Base-by-base conservation (phyloP, 2,113 vertebrate genomes). In the Tyrannus savana region DNA sequence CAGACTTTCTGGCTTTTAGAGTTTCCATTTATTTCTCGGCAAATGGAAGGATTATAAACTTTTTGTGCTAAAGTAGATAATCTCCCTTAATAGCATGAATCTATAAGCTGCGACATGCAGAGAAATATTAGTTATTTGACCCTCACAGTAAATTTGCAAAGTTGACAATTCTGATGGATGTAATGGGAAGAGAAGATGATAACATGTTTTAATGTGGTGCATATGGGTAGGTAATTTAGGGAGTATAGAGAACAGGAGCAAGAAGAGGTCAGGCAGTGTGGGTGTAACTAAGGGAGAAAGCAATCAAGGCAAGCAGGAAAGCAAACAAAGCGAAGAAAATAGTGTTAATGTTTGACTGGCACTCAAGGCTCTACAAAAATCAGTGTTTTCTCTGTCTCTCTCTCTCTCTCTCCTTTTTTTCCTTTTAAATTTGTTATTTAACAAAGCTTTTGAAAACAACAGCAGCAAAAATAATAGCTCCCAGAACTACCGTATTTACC, bases 151-250 rank as follows among this genome's bases (percentile, higher is more conserved):
- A 95, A 96, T 96, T 95, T 95, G 84, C 74, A 31, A 95, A 95
- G 85, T 82, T 95, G 93, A 84, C 88, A 92, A 92, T 88, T 88
- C 60, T 96, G 96, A 90, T 97, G 88, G 83, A 95, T 95, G 91
- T 92, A 95, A 94, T 96, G 83, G 88, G 83, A 96, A 95, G 93
- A 84, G 90, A 95, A 92, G 93, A 96, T 90, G 90, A 92, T 96
- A 94, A 93, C 88, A 88, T 93, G 76, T 96, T 97, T 95, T 97
- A 96, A 93, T 94, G 92, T 92, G 76, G 56, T 96, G 80, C 93
- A 96, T 92, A 96, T 96, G 95, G 95, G 83, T 93, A 87, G 93
- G 90, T 96, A 95, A 91, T 95, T 94, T 91, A 94, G 85, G 92
- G 95, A 95, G 93, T 90, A 96, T 53, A 78, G 83, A 78, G 85